Evolutionary conservation across 2,797 vertebrate species (phyloP), one percentile per base, ranked within the genome.

Genomic region (Centroberyx gerrardi): DNA sequence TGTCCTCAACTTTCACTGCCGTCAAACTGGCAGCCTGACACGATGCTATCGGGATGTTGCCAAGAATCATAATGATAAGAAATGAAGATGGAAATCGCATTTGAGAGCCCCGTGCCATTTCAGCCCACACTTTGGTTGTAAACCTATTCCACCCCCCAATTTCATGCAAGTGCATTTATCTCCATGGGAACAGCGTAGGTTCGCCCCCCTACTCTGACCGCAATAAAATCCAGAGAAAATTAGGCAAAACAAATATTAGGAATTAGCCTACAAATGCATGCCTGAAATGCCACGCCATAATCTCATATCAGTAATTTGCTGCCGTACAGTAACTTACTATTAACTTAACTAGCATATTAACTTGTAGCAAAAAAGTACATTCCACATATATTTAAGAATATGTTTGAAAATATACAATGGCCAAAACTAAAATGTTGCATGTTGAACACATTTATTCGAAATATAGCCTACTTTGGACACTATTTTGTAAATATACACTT

Each of bases 1-100:
- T 66, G 62, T 55, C 66, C 56, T 78, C 68, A 78, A 67, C 63
- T 67, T 66, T 54, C 22, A 65, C 14, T 48, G 8, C 46, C 62
- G 14, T 60, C 46, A 18, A 44, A 46, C 28, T 53, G 28, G 46
- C 31, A 36, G 42, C 33, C 8, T 29, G 44, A 15, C 13, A 44
- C 12, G 5, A 5, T 46, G 44, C 14, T 46, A 13, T 14, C 44
- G 15, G 44, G 13, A 15, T 36, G 44, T 14, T 14, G 44, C 14
- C 10, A 42, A 8, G 6, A 36, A 36, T 36, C 6, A 8, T 36
- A 40, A 2, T 40, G 4, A 8, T 8, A 4, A 40, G 4, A 10
- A 42, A 42, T 42, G 8, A 42, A 10, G 10, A 42, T 42, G 10
- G 8, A 10, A 42, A 42, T 42, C 40, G 40, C 40, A 42, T 42